Percentiles rank a stretch among this genome's conserved stretches.
Conservation (phyloP, 2,888 invertebrate species). For the Hydroisotoma schaefferi region DNA sequence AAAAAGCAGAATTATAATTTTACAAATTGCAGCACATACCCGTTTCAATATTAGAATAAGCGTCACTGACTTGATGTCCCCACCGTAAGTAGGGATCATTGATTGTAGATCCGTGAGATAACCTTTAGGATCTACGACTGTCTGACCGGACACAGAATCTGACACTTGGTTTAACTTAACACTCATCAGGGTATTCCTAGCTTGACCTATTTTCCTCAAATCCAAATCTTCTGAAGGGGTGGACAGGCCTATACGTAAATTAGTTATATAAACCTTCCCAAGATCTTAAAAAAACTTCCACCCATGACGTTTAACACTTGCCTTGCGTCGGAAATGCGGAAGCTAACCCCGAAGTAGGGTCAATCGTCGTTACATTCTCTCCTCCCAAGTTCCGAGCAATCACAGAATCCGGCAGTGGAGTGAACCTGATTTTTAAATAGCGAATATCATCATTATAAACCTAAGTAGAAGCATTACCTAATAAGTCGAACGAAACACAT, state of each 20-base stretch:
- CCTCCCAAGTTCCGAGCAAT: slow-evolving; percentile 81
- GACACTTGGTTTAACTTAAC: slow-evolving; percentile 96
- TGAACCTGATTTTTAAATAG: slow-evolving; percentile 62
- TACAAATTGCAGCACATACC: too few species aligned
- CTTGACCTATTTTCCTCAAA: slow-evolving; percentile 97
- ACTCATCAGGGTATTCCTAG: slow-evolving; percentile 97
- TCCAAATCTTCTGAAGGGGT: slow-evolving; percentile 76
- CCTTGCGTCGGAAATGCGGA: slow-evolving; percentile 58
- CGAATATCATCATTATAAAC: slow-evolving; percentile 9
- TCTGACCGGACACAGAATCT: slow-evolving; percentile 98
- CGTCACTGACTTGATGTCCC: slow-evolving; percentile 78
- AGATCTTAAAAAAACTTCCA: background rate
- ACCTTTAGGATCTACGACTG: slow-evolving; percentile 98
- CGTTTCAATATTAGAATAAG: too few species aligned
- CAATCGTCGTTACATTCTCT: slow-evolving; percentile 71
- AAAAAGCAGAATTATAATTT: slow-evolving; percentile 31
- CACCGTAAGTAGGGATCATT: slow-evolving; percentile 93
- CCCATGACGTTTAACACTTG: background rate
- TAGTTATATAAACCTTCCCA: slow-evolving; percentile 2
- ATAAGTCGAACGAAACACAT: background rate
- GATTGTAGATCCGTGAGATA: slow-evolving; percentile 99
- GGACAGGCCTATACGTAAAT: slow-evolving; percentile 51
- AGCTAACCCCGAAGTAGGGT: slow-evolving; percentile 78
- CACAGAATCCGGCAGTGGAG: slow-evolving; percentile 95
- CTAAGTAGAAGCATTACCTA: slow-evolving; percentile 1